Evolutionary conservation across 2,113 vertebrate genomes (phyloP), one percentile per base, ranked within the genome.

Genomic region (Paraplagusia blochii): DNA sequence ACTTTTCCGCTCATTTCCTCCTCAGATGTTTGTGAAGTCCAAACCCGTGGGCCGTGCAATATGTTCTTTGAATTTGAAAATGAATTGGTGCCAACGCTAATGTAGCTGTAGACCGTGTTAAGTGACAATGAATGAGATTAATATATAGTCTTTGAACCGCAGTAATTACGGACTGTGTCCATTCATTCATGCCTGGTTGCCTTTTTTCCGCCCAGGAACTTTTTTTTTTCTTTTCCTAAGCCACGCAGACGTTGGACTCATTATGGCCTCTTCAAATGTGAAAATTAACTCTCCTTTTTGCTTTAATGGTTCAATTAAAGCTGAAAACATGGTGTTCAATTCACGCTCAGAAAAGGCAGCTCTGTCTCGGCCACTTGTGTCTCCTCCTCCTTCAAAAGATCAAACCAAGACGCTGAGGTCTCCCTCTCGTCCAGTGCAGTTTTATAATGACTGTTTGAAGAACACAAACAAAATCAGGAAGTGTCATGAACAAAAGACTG

Each of bases 401-500:
- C 10, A 43, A 67, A 49, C 34, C 9, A 14, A 46, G 34, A 58
- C n/a, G 4, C 15, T 5, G 7, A 46, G 60, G 38, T 55, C 35
- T 22, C 11, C 18, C 45, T 49, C 38, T 9, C 42, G n/a, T 52
- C 29, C 53, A 66, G 52, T 63, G 60, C 58, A 8, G 9, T 48
- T 57, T 34, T 70, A 29, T 29, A 42, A 78, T 75, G 63, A 66
- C 51, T 62, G 45, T 76, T 78, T 67, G 53, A 36, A 60, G 63
- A 55, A 47, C 11, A 49, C 61, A 79, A 83, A 81, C 71, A 79
- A 80, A 9, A 85, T 78, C 72, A 66, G 38, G 44, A 50, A 22
- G 19, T 47, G 11, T 46, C 33, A 44, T 66, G 63, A 75, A 68
- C 15, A 1, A 52, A 59, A 72, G 63, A 29, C 44, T 6, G 54